Percentiles rank a stretch among this genome's conserved stretches.
phyloP scores from a whole-genome alignment of 64 coral and sea anemone genomes.

The Dendronephthya gigantea region DNA sequence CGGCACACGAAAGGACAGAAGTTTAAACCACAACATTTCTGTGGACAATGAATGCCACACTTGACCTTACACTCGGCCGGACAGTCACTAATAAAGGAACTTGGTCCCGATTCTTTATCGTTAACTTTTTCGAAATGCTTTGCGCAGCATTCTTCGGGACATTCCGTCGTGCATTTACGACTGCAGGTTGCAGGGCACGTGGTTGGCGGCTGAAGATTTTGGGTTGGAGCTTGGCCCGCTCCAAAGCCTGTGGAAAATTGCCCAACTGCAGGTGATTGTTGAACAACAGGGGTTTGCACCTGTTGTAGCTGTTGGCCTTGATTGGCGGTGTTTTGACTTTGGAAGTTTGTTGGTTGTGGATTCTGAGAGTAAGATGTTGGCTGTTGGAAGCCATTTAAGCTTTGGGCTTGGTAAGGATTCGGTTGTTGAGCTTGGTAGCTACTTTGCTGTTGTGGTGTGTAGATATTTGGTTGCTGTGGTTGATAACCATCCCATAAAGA shows the following conservation, averaged over 20 bases:
- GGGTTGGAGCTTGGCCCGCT: neutral
- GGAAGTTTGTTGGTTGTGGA: neutral
- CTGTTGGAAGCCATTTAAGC: neutral
- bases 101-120: neutral
- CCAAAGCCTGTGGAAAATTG: neutral
- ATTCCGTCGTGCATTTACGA: neutral
- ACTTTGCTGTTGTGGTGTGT: neutral
- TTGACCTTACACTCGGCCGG: neutral
- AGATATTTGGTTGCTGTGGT: neutral
- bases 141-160: neutral
- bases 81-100: neutral
- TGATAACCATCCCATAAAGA: neutral
- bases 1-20: neutral
- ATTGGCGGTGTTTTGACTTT: neutral
- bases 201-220: neutral
- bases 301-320: neutral
- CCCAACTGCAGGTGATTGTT: neutral
- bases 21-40: slow-evolving; percentile 1
- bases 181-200: neutral
- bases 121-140: neutral
- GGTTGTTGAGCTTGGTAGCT: neutral
- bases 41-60: neutral
- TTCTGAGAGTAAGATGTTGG: neutral
- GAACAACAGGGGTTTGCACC: neutral
- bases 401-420: neutral